These are phyloP conservation scores for Hyaena hyaena DNA, from an alignment of 2,113 vertebrate genomes.

Conservation along the genomic window DNA sequence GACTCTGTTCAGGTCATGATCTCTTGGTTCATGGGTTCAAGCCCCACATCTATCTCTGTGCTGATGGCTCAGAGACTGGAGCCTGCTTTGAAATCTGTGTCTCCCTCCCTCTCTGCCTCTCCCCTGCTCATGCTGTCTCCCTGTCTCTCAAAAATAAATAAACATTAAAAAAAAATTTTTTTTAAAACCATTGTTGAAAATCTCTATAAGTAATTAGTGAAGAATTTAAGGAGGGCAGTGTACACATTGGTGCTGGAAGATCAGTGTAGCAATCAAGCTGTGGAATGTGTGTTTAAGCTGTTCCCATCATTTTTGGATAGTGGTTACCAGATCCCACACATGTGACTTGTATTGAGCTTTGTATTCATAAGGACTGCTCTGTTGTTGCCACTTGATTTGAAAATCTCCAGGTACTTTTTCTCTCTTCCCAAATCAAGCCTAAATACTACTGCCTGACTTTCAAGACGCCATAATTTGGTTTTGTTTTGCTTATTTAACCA, in stretches of 20 bases:
- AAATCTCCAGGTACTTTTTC: neutral
- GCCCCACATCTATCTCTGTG: too few species aligned
- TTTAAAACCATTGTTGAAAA: neutral
- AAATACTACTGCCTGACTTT: neutral
- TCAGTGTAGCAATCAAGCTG: neutral
- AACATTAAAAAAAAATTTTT: too few species aligned
- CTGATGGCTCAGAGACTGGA: too few species aligned
- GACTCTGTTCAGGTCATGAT: too few species aligned
- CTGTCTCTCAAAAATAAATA: too few species aligned
- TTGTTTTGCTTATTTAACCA: conserved; percentile 19
- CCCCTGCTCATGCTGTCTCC: too few species aligned
- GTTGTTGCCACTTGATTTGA: conserved; percentile 14
- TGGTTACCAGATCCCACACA: neutral
- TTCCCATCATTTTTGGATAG: conserved; percentile 8
- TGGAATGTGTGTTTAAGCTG: conserved; percentile 56
- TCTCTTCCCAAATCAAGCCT: conserved; percentile 29
- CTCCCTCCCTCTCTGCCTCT: too few species aligned
- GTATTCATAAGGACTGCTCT: neutral
- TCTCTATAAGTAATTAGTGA: conserved; percentile 33
- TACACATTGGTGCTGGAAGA: neutral
- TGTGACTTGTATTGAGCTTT: neutral
- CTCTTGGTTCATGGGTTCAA: too few species aligned
- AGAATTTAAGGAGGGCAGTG: conserved; percentile 52
- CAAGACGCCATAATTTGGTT: neutral
- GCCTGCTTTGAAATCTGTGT: too few species aligned